Percentiles rank a stretch among this genome's conserved stretches.
phyloP scores from a whole-genome alignment of 2,113 vertebrate species.

The Morone saxatilis region DNA sequence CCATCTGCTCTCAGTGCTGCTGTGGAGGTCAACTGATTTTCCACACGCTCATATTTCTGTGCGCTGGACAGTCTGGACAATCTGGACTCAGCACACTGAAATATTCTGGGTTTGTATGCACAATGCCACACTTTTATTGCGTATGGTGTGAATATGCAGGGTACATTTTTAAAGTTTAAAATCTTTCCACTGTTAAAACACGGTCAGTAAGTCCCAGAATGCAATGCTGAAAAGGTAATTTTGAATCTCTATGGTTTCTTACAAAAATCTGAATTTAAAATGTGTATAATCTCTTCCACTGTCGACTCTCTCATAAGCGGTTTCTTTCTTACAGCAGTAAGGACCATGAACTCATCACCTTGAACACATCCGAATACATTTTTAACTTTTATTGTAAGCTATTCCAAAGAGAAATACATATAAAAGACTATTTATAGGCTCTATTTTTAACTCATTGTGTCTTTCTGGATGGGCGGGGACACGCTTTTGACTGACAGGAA shows the following conservation, averaged over 20 bases:
- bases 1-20: too few species aligned
- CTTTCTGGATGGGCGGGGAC: background rate
- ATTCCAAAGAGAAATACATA: background rate
- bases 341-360: background rate
- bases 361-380: background rate
- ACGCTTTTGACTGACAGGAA: conserved; percentile 20
- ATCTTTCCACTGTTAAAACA: too few species aligned
- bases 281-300: background rate
- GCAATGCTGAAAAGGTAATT: background rate
- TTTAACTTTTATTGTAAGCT: background rate
- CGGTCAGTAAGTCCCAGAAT: background rate
- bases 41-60: background rate
- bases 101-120: too few species aligned
- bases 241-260: background rate
- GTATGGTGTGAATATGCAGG: too few species aligned
- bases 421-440: too few species aligned
- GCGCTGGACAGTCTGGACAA: background rate
- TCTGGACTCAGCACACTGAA: too few species aligned
- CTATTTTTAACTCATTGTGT: background rate
- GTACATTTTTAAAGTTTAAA: too few species aligned
- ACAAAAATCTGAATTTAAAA: too few species aligned
- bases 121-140: too few species aligned
- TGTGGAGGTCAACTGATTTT: too few species aligned
- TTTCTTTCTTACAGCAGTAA: background rate
- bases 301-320: background rate